Conservation (phyloP, 2,797 vertebrate species). For the Pipistrellus kuhlii region DNA sequence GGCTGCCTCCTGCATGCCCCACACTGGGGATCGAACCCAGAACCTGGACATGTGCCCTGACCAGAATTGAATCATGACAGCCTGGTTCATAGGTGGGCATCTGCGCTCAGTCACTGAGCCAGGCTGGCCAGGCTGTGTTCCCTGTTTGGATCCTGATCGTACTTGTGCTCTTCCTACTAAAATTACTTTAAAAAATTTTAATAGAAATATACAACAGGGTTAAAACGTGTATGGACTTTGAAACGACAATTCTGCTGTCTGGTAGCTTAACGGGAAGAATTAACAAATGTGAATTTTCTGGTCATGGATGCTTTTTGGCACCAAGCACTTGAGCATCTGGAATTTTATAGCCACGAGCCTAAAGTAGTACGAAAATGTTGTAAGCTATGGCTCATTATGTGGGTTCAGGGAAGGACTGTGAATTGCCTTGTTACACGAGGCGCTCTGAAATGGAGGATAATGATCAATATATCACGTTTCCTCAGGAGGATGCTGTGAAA, state of each 20-base stretch:
- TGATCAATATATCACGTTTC: background rate
- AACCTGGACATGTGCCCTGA: no score
- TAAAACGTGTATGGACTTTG: background rate
- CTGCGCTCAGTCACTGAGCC: no score
- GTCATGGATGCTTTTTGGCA: constrained; percentile 19
- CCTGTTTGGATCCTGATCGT: background rate
- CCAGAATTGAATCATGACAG: no score
- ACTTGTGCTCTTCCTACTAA: no score
- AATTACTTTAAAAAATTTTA: background rate
- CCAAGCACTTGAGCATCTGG: constrained; percentile 29
- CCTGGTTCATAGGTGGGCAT: no score
- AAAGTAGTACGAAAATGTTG: constrained; percentile 37
- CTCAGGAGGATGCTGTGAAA: constrained; percentile 9
- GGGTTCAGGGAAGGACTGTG: constrained; percentile 17
- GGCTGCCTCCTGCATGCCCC: no score
- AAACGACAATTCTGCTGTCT: background rate
- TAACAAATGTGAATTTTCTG: background rate
- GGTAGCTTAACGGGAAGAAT: background rate
- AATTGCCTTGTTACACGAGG: constrained; percentile 34
- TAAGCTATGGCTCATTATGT: constrained; percentile 17
- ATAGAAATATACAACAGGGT: background rate
- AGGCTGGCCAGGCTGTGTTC: background rate
- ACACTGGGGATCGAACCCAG: no score
- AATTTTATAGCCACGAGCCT: constrained; percentile 60
- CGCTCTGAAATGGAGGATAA: constrained; percentile 55